Evolutionary conservation across 2,888 invertebrate genomes (phyloP).

Genomic region (Anoncus sp.): DNA sequence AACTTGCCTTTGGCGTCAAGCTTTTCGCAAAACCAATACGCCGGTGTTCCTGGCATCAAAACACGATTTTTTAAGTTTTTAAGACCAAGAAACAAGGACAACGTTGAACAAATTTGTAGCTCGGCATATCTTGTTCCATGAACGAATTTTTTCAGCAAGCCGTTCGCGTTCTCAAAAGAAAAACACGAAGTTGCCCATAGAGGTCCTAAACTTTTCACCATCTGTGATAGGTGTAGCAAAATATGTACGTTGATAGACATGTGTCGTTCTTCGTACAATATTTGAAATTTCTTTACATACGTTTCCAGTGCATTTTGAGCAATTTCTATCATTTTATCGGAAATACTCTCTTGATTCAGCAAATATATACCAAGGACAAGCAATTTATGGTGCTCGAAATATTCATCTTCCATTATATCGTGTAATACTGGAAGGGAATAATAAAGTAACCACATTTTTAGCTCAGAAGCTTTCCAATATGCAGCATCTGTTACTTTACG

Average conservation of each 20-base stretch:
- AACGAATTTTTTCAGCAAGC: neutral
- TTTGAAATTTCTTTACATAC: constrained; percentile 58
- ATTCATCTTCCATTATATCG: constrained; percentile 58
- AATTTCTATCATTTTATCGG: constrained; percentile 43
- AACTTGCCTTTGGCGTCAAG: no score
- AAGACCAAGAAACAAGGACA: neutral
- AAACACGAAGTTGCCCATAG: constrained; percentile 62
- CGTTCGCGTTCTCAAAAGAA: constrained; percentile 59
- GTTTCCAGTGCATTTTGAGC: constrained; percentile 32
- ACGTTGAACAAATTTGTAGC: constrained; percentile 1
- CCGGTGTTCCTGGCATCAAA: no score
- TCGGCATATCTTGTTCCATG: constrained; percentile 14
- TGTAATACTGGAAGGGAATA: constrained; percentile 65
- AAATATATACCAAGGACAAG: constrained; percentile 63
- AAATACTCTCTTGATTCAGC: constrained; percentile 56
- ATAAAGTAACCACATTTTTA: constrained; percentile 64
- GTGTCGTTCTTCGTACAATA: constrained; percentile 62
- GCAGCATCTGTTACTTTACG: constrained; percentile 55
- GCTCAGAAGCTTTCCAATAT: constrained; percentile 67
- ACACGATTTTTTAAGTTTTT: no score
- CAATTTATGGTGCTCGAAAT: constrained; percentile 63
- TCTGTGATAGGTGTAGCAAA: constrained; percentile 64
- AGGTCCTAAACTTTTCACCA: constrained; percentile 63
- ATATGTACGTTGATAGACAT: constrained; percentile 66
- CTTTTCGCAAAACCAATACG: neutral